Base-by-base conservation (phyloP, 2,797 vertebrate species). In the Bovichtus variegatus region DNA sequence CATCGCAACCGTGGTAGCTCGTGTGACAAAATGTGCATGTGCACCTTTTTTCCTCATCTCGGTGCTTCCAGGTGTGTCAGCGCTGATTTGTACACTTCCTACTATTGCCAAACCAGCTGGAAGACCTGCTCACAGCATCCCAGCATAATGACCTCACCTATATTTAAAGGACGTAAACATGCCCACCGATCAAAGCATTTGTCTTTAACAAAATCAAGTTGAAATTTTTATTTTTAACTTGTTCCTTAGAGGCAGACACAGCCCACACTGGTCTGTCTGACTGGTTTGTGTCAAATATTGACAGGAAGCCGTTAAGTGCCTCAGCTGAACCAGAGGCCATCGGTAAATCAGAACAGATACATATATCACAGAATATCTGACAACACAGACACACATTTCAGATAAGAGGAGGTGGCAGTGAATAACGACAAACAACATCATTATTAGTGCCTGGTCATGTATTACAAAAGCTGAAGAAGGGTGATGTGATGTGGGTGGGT, bases 231-330 rank as follows among this genome's bases (percentile, higher is more conserved):
- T 71, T 59, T 78, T 84, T 53, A 85, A 78, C 78, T 71, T 63
- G 25, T 71, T 85, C 86, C 68, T 82, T 71, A 87, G 89, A 91
- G 64, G 82, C 86, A 80, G 62, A 71, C 50, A 89, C 82, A 80
- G 80, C 5, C n/a, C 13, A 57, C 6, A 16, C 5, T 4, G 1
- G 27, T 41, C 6, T 61, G 38, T 59, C 38, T 41, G 63, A 76
- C 43, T 83, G 84, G 76, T 65, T 94, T 84, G 82, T 93, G 88
- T 91, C 88, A 90, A 91, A 94, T 81, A 64, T 75, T 84, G 73
- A 89, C 74, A 93, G 80, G 85, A 94, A 92, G 67, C 84, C 76
- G 69, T 85, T 86, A 53, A 92, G 82, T 62, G 80, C 73, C 51
- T 74, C 27, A 65, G 87, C 85, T 43, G 82, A 93, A 82, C 86